Evolutionary conservation across 2,888 invertebrate genomes (phyloP).

Genomic region (Sarcophaga variegata): DNA sequence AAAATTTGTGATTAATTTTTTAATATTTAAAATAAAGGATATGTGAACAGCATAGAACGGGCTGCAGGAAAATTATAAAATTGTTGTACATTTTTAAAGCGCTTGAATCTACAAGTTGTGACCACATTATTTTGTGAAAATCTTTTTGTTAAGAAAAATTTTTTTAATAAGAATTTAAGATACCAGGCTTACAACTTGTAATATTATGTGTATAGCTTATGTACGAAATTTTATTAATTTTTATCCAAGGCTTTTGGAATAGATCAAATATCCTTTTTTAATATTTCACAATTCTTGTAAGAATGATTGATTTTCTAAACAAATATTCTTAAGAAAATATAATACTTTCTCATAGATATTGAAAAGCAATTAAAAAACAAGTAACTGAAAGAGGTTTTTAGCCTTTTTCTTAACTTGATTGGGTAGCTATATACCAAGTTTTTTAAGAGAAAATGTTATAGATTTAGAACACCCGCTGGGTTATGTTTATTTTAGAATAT

Average conservation of each 20-base stretch:
- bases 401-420: not conserved
- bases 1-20: not conserved
- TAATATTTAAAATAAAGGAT: constrained; percentile 19
- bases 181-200: not conserved
- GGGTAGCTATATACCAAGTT: not conserved
- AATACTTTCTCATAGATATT: not conserved
- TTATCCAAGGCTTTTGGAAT: not conserved
- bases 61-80: not conserved
- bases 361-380: not conserved
- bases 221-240: not conserved
- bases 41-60: not conserved
- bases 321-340: no score
- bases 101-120: not conserved
- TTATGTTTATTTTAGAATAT: not conserved
- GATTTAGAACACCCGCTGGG: not conserved
- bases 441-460: not conserved
- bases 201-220: not conserved
- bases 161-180: no score
- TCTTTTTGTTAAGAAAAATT: no score
- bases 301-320: no score
- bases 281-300: not conserved
- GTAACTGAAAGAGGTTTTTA: not conserved
- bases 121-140: not conserved
- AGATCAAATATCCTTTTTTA: not conserved
- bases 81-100: not conserved